Conservation (phyloP, 2,113 vertebrate species). For the Grallaria varia region DNA sequence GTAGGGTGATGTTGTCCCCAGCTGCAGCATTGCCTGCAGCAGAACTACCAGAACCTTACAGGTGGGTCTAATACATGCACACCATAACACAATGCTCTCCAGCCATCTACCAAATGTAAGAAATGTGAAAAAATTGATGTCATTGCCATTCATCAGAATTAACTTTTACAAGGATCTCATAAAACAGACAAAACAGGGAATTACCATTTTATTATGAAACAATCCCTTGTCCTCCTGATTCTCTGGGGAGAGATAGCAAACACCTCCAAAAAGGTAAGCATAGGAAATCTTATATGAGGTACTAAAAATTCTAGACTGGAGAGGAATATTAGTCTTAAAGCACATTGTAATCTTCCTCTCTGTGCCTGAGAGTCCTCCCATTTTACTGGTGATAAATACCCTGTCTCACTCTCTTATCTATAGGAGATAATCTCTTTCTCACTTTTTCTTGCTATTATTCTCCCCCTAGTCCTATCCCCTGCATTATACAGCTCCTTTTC, state of each 20-base stretch:
- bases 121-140: background rate
- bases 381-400: conserved; percentile 4
- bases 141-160: background rate
- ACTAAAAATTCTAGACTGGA: background rate
- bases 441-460: background rate
- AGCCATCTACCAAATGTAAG: background rate
- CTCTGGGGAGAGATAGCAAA: background rate
- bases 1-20: background rate
- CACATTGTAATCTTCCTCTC: background rate
- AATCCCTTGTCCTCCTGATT: background rate
- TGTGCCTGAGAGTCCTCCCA: background rate
- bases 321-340: background rate
- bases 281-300: background rate
- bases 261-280: background rate
- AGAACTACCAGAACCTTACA: background rate
- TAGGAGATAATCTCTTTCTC: background rate
- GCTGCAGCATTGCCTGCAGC: background rate
- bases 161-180: background rate
- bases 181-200: background rate
- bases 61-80: background rate
- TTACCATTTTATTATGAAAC: background rate
- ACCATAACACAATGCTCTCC: background rate
- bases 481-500: background rate
- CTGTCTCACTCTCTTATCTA: background rate
- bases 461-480: background rate